A percentile compares a stretch with the other conserved stretches of the same genome.
phyloP scores from a whole-genome alignment of 1,140 invertebrate genomes.

The Zaprionus vittiger region DNA sequence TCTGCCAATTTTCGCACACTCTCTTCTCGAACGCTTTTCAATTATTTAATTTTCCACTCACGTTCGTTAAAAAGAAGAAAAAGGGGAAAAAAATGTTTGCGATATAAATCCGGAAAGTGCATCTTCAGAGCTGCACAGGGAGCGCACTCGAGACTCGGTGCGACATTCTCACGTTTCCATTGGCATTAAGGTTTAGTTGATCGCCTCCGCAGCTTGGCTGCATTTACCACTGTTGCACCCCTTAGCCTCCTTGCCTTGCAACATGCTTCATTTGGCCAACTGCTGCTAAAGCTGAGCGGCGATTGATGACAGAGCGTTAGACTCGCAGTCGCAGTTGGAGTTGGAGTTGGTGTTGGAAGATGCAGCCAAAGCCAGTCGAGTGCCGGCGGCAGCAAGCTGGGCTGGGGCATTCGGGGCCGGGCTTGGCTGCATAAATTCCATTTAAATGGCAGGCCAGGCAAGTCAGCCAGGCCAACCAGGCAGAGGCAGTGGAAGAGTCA shows the following conservation, averaged over 20 bases:
- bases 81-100: conserved; percentile 49
- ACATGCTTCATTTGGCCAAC: conserved; percentile 70
- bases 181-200: conserved; percentile 78
- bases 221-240: conserved; percentile 7
- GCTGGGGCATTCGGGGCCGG: conserved; percentile 36
- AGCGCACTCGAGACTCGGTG: conserved; percentile 37
- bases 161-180: conserved; percentile 81
- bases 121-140: conserved; percentile 56
- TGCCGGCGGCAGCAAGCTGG: conserved; percentile 2
- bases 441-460: conserved; percentile 72
- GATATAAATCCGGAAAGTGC: conserved; percentile 79
- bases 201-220: conserved; percentile 44
- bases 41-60: conserved; percentile 82
- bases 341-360: conserved; percentile 3
- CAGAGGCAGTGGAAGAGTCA: not conserved
- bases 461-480: conserved; percentile 25
- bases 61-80: conserved; percentile 59
- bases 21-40: conserved; percentile 64
- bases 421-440: conserved; percentile 77
- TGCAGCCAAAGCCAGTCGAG: not conserved
- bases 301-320: conserved; percentile 63
- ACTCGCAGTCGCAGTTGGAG: conserved; percentile 28
- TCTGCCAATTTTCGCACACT: conserved; percentile 66
- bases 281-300: conserved; percentile 38
- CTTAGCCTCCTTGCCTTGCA: not conserved